Evolutionary conservation across 2,888 invertebrate species (phyloP).

Genomic region (Andrena chrysosceles): DNA sequence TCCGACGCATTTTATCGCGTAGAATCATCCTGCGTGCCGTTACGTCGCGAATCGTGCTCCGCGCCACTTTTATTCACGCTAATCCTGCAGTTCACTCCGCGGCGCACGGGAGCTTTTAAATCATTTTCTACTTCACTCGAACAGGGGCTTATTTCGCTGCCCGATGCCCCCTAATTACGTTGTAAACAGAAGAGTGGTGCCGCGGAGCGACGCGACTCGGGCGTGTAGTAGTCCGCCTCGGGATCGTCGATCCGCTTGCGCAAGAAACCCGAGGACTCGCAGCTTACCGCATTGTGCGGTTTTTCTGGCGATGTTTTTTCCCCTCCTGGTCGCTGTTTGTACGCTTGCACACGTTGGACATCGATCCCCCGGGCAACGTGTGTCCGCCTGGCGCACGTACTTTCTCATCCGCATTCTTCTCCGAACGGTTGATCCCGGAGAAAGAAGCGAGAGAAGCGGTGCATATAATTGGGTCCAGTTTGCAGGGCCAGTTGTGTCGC

Average conservation of each 20-base stretch:
- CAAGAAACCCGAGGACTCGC: constrained; percentile 41
- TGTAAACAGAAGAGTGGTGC: not conserved
- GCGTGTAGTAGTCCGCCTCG: not conserved
- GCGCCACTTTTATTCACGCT: too few species aligned
- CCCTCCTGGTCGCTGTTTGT: not conserved
- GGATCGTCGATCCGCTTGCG: not conserved
- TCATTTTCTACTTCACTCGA: too few species aligned
- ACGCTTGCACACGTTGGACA: constrained; percentile 27
- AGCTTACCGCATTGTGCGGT: constrained; percentile 35
- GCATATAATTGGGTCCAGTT: constrained; percentile 61
- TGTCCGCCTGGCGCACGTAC: constrained; percentile 3
- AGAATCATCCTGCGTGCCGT: not conserved
- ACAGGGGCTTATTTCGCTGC: too few species aligned
- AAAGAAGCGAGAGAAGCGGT: constrained; percentile 36
- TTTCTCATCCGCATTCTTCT: constrained; percentile 61
- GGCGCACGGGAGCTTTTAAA: too few species aligned
- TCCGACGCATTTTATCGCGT: not conserved
- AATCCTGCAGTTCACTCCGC: too few species aligned
- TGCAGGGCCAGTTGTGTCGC: constrained; percentile 38
- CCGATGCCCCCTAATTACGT: not conserved
- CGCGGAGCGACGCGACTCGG: not conserved
- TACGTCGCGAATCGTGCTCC: not conserved
- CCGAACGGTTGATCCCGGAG: constrained; percentile 36
- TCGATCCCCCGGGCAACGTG: constrained; percentile 36
- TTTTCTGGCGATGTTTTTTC: not conserved